Evolutionary conservation across 2,888 invertebrate genomes (phyloP), one percentile per base, ranked within the genome.

Genomic region (Microplitis deprimator): DNA sequence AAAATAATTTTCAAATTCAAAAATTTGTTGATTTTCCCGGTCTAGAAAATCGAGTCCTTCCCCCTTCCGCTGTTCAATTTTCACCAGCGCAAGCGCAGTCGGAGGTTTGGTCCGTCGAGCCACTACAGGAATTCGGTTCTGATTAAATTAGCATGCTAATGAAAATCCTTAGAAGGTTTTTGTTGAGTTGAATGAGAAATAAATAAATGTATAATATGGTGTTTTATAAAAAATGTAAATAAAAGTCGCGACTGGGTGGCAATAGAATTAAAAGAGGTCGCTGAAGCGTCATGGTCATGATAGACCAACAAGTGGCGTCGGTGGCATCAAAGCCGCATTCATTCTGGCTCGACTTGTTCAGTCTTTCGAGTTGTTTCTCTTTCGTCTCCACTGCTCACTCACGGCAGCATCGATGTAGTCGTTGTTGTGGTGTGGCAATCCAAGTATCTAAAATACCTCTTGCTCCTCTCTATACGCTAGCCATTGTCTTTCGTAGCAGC

Each of bases 71-170:
- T 29, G 29, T 3, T 29, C 29, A 29, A 29, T 29, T 29, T 29
- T 4, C 29, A 29, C 4, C 29, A 29, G 29, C 50, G 50, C 50
- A 50, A 5, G 13, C 50, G 50, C 50, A 50, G 50, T 50, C 5
- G 13, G 13, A 13, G 13, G 13, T 10, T 50, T 50, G 13, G 50
- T 50, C 50, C 50, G 13, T 8, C 8, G 50, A 50, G 10, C 50
- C 10, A 29, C 29, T 4, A 13, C 65, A 87, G 88, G 88, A 87
- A 87, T 88, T 86, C 87, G 10, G 50, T 88, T 87, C 84, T 85
- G 85, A 87, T 88, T 87, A 87, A 88, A 88, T 88, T 88, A 88
- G 88, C 88, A 88, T 88, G 87, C 87, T 87, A 87, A 88, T 88
- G 87, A 86, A 88, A 88, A 88, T 88, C 50, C 50, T 50, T 50